Percentiles rank a stretch among this genome's conserved stretches.
These are phyloP conservation scores for Sturnus vulgaris DNA, from an alignment of 2,113 vertebrate species.

Conservation along the genomic window DNA sequence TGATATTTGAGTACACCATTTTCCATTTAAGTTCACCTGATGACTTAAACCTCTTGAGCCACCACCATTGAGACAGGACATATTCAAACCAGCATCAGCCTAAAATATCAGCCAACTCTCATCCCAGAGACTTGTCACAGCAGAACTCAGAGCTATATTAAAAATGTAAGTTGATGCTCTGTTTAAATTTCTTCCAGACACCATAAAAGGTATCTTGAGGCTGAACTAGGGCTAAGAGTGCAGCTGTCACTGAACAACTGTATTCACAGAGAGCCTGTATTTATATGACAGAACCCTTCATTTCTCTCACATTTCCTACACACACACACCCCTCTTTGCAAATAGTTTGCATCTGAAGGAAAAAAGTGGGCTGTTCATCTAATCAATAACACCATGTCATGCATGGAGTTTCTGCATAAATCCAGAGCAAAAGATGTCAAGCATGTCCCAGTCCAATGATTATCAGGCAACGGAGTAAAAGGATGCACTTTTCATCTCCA, in stretches of 20 bases:
- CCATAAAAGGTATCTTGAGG: neutral
- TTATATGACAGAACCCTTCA: neutral
- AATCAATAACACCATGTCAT: conserved; percentile 49
- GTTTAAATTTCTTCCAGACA: neutral
- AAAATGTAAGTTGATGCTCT: conserved; percentile 16
- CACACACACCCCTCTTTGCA: neutral
- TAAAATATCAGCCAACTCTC: neutral
- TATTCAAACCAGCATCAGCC: neutral
- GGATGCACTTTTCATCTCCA: conserved; percentile 66
- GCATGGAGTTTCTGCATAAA: conserved; percentile 47
- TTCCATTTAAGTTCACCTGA: neutral
- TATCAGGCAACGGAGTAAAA: conserved; percentile 52
- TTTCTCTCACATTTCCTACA: neutral
- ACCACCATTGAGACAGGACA: neutral
- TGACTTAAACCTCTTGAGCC: neutral
- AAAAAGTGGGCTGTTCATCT: neutral
- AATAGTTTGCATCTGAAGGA: neutral
- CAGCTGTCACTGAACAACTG: neutral
- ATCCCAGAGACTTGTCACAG: neutral
- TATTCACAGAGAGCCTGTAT: neutral
- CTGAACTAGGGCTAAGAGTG: neutral
- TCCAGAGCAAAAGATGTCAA: conserved; percentile 45
- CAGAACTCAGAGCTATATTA: neutral
- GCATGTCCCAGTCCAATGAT: conserved; percentile 17
- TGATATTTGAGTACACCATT: neutral